Base-by-base conservation (phyloP, 2,797 vertebrate genomes). In the Antennarius maculatus region DNA sequence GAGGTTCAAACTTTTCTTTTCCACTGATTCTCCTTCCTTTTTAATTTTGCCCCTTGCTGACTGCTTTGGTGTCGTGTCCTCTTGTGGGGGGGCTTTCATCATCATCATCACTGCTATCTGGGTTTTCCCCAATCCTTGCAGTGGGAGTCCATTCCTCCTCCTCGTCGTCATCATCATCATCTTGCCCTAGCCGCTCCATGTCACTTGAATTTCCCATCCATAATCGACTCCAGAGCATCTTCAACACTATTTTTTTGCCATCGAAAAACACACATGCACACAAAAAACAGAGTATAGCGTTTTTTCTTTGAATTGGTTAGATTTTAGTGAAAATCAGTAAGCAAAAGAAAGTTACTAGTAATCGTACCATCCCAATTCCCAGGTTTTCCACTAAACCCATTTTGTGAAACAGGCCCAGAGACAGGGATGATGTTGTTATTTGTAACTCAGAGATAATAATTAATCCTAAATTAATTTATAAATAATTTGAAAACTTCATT, bases 131-230 rank as follows among this genome's bases (percentile, higher is more conserved):
- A 34, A 6, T 7, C 37, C 14, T 14, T 13, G 11, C 28, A 15
- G 15, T 8, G 47, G 15, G 10, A 53, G 23, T 46, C 42, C 34
- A 28, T 14, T 46, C 49, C 6, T 52, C 37, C 3, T 54, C 42
- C 1, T 58, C 48, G 0, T 62, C 53, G 2, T 62, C 58, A 37
- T 68, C 45, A 15, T 7, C 45, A 14, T 47, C 45, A 2, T n/a
- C 46, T 46, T 42, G 47, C 18, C 1, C 18, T 37, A 50, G n/a
- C 18, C 68, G 23, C 49, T 71, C 74, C 4, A 76, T 66, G 57
- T 76, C 61, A 61, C 51, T 70, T 50, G 28, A 28, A 51, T 55
- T n/a, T 65, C 0, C 66, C 55, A 55, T 69, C 55, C 13, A 64
- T 49, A 17, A 55, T 45, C 17, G 18, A 2, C 0, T 34, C 45